Conservation (phyloP, 2,888 invertebrate species). For the Exocentrus adspersus region DNA sequence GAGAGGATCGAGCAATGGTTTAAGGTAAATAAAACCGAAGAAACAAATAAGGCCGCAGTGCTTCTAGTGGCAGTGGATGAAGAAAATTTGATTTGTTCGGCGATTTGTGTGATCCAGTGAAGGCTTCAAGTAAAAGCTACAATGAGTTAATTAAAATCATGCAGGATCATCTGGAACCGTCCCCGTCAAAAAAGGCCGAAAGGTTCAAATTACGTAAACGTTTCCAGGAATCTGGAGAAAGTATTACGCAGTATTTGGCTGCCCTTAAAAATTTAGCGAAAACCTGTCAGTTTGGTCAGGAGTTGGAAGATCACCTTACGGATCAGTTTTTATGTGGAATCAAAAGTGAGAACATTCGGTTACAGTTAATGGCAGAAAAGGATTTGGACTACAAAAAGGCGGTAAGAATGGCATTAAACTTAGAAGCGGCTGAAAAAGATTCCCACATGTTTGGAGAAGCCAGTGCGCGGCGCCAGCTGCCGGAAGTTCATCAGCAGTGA, state of each 20-base stretch:
- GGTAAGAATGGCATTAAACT: not conserved
- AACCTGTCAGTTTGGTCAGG: conserved; percentile 23
- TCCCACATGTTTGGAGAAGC: not conserved
- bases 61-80: conserved; percentile 13
- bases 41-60: conserved; percentile 4
- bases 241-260: conserved; percentile 12
- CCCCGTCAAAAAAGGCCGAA: conserved; percentile 9
- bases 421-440: conserved; percentile 4
- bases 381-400: conserved; percentile 16
- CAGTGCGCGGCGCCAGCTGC: not conserved
- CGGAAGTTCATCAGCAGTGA: not conserved
- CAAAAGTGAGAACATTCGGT: conserved; percentile 11
- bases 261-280: conserved; percentile 20
- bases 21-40: conserved; percentile 18
- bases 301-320: conserved; percentile 6
- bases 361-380: conserved; percentile 16
- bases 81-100: conserved; percentile 14
- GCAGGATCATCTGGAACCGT: conserved; percentile 21
- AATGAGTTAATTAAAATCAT: conserved; percentile 7
- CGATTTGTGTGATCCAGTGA: conserved; percentile 18
- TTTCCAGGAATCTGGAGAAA: conserved; percentile 6
- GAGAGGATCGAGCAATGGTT: conserved; percentile 23
- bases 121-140: conserved; percentile 11
- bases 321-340: conserved; percentile 25
- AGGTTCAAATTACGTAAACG: conserved; percentile 19